These are phyloP conservation scores for Argyresthia albistria DNA, from an alignment of 2,888 invertebrate species.

Conservation along the genomic window DNA sequence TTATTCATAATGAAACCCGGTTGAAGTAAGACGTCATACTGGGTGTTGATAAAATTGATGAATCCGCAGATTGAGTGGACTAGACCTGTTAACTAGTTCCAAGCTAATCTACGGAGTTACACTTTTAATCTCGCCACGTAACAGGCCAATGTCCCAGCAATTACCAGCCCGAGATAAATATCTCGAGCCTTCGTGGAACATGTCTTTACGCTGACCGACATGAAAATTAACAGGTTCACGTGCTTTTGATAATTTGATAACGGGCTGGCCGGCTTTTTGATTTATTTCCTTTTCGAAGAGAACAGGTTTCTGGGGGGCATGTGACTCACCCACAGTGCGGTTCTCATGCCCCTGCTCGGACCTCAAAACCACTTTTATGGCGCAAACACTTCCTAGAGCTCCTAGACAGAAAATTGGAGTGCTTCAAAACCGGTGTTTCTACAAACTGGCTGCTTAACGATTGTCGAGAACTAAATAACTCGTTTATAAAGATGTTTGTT, in stretches of 20 bases:
- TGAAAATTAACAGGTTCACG: constrained; percentile 62
- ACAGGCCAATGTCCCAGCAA: constrained; percentile 55
- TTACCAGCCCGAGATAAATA: constrained; percentile 48
- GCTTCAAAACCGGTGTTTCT: not conserved
- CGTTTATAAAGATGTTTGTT: no score
- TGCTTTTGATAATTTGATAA: constrained; percentile 71
- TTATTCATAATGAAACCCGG: no score
- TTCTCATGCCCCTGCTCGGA: constrained; percentile 46
- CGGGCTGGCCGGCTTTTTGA: constrained; percentile 46
- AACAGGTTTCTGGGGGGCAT: constrained; percentile 27
- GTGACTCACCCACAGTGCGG: constrained; percentile 33
- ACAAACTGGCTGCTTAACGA: not conserved
- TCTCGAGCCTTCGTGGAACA: constrained; percentile 56
- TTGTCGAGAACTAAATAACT: no score
- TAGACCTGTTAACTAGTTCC: no score
- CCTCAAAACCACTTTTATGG: not conserved
- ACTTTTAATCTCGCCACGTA: constrained; percentile 11
- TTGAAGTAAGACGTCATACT: no score
- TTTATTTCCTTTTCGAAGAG: constrained; percentile 39
- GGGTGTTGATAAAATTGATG: no score
- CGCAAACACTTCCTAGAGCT: not conserved
- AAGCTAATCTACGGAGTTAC: no score
- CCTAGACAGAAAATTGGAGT: not conserved
- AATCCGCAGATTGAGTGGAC: no score
- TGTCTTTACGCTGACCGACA: constrained; percentile 62